phyloP scores from a whole-genome alignment of 2,113 vertebrate genomes.

The Lampris incognitus region DNA sequence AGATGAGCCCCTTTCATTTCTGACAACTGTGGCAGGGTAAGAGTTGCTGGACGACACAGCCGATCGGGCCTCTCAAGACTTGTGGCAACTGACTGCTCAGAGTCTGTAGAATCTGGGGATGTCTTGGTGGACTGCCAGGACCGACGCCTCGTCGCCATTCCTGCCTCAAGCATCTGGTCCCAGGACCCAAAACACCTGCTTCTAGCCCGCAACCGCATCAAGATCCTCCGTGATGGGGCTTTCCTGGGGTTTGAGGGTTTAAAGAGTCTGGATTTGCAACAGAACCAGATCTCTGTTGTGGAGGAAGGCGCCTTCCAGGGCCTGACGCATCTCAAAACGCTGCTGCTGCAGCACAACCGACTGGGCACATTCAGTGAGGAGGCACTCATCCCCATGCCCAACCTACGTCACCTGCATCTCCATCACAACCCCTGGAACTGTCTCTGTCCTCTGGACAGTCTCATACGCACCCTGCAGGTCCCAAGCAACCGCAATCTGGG shows the following conservation, averaged over 20 bases:
- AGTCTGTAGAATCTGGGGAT: constrained; percentile 85
- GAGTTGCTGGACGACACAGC: constrained; percentile 49
- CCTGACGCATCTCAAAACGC: constrained; percentile 87
- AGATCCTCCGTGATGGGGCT: constrained; percentile 61
- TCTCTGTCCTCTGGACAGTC: constrained; percentile 88
- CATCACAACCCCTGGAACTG: constrained; percentile 96
- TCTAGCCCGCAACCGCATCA: constrained; percentile 89
- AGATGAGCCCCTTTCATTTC: constrained; percentile 9
- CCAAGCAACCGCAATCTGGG: constrained; percentile 92
- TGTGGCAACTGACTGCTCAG: constrained; percentile 82
- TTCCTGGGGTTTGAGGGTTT: constrained; percentile 75
- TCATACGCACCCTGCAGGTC: constrained; percentile 91
- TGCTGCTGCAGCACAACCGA: constrained; percentile 94
- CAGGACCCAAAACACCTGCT: constrained; percentile 89
- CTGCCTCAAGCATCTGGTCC: constrained; percentile 82
- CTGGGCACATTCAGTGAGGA: constrained; percentile 88
- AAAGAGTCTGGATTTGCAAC: constrained; percentile 93
- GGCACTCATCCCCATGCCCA: constrained; percentile 87
- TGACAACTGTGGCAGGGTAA: constrained; percentile 54
- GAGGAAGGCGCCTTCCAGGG: constrained; percentile 89
- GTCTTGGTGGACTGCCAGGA: constrained; percentile 93
- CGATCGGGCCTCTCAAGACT: constrained; percentile 78
- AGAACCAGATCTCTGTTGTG: constrained; percentile 91
- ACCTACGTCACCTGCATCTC: constrained; percentile 89
- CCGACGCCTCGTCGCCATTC: constrained; percentile 82